These are phyloP conservation scores for Megaustenia siamemsis DNA, from an alignment of 2,888 invertebrate species.

Conservation along the genomic window DNA sequence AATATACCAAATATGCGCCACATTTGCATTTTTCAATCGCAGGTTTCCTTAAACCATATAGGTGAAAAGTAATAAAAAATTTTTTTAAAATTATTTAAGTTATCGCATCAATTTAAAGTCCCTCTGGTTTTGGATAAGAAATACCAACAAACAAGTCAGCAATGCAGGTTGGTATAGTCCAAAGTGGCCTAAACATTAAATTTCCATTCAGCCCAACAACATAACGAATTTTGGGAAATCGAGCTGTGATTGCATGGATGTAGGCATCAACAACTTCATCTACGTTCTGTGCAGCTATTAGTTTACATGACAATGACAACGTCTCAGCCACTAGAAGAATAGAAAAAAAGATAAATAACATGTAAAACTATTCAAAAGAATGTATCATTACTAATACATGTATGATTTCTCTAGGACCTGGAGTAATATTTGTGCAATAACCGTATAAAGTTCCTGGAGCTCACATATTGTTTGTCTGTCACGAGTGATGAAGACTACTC, in stretches of 20 bases:
- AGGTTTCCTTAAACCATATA: no score
- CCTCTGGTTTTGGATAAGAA: conserved; percentile 28
- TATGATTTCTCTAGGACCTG: no score
- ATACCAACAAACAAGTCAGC: conserved; percentile 60
- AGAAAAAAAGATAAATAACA: conserved; percentile 2
- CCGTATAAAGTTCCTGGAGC: no score
- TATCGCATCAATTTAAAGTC: no score
- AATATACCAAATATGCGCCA: no score
- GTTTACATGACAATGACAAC: conserved; percentile 15
- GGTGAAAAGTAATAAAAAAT: no score
- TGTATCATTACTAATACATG: no score
- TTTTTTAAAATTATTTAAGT: no score
- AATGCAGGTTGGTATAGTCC: conserved; percentile 66
- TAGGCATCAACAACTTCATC: conserved; percentile 70
- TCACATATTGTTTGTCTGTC: no score
- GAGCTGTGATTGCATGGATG: conserved; percentile 68
- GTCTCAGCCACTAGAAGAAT: conserved; percentile 23
- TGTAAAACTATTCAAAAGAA: no score
- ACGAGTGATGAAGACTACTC: no score
- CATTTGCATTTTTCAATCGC: no score
- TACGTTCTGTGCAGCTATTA: conserved; percentile 56
- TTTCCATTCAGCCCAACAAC: conserved; percentile 69
- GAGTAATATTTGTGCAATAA: background rate
- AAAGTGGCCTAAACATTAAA: conserved; percentile 63
- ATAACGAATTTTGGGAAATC: conserved; percentile 65